These are phyloP conservation scores for Pterocles burchelli DNA, from an alignment of 2,113 vertebrate species.

Conservation along the genomic window DNA sequence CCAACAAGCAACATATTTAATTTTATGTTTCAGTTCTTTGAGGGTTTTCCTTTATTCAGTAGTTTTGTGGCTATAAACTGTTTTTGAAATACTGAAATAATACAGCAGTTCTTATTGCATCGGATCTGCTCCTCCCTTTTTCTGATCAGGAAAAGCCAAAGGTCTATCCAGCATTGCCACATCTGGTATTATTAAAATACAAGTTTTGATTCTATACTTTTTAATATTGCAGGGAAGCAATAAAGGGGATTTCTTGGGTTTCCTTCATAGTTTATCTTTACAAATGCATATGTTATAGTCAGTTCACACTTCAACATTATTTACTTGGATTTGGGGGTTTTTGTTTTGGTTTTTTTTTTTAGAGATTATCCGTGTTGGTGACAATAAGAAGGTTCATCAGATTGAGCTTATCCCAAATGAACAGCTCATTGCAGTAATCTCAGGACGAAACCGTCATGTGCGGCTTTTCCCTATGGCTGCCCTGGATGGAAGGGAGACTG, in stretches of 20 bases:
- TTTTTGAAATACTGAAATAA: background rate
- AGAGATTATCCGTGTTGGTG: conserved; percentile 97
- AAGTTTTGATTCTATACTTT: background rate
- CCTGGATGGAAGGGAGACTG: conserved; percentile 91
- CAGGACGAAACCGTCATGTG: conserved; percentile 95
- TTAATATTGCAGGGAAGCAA: background rate
- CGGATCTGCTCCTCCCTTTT: background rate
- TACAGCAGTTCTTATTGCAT: background rate
- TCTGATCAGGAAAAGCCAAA: background rate
- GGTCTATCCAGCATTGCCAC: background rate
- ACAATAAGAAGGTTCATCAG: conserved; percentile 98
- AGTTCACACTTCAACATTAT: background rate
- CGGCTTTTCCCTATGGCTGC: conserved; percentile 91
- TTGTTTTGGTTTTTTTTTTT: background rate
- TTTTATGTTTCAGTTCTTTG: background rate
- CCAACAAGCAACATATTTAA: background rate
- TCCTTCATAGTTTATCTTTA: background rate
- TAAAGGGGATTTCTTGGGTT: background rate
- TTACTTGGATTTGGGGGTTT: background rate
- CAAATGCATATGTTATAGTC: background rate
- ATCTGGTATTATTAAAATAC: background rate
- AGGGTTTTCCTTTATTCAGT: background rate
- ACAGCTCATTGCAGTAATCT: conserved; percentile 95
- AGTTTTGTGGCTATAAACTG: background rate
- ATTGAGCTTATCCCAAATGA: conserved; percentile 91